These are phyloP conservation scores for Thera obeliscata DNA, from an alignment of 2,888 invertebrate species.

Conservation along the genomic window DNA sequence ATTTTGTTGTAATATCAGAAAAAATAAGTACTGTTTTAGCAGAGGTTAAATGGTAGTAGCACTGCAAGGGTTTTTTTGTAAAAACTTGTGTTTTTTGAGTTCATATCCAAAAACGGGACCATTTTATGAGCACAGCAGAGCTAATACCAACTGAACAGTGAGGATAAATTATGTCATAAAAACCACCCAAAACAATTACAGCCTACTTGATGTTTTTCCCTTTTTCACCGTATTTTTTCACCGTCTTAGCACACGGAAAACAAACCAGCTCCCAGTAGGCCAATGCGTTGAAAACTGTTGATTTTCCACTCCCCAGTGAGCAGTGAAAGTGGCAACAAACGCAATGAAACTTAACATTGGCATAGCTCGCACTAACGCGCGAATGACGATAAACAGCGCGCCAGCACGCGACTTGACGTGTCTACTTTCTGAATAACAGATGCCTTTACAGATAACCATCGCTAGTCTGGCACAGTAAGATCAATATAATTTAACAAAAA, in stretches of 20 bases:
- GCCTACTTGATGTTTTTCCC: neutral
- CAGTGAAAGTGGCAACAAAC: slow-evolving; percentile 37
- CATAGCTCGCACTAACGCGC: slow-evolving; percentile 46
- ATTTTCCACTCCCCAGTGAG: slow-evolving; percentile 39
- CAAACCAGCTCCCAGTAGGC: slow-evolving; percentile 26
- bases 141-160: no score
- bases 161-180: no score
- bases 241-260: slow-evolving; percentile 14
- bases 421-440: slow-evolving; percentile 3
- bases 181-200: neutral
- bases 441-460: neutral
- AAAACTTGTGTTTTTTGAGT: no score
- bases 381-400: slow-evolving; percentile 43
- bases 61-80: no score
- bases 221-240: neutral
- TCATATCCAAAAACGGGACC: no score
- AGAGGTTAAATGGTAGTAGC: no score
- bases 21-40: no score
- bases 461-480: neutral
- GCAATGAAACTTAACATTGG: slow-evolving; percentile 44
- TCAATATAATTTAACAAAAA: neutral
- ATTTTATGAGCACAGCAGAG: no score
- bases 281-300: slow-evolving; percentile 40
- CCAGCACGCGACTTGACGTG: slow-evolving; percentile 49
- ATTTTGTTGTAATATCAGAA: no score